Base-by-base conservation (phyloP, 2,797 vertebrate genomes). In the Malurus leucopterus region DNA sequence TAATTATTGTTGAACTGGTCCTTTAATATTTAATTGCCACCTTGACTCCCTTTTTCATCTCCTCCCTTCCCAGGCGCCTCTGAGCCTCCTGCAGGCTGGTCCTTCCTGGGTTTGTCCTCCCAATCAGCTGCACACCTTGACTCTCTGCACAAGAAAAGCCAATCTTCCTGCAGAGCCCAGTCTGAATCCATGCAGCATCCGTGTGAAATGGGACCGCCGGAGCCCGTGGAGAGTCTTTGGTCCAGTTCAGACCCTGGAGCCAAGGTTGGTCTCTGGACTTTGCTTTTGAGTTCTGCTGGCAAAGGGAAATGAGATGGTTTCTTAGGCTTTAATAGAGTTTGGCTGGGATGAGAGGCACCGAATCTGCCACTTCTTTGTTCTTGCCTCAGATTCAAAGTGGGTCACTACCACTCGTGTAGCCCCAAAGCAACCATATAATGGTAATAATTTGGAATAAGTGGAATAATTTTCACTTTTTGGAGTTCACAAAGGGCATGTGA, bases 11-110 rank as follows among this genome's bases (percentile, higher is more conserved):
- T 76, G 50, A 87, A 88, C 87, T 38, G 41, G 49, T 74, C 64
- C 68, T 79, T 92, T 84, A 92, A 88, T 89, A 91, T 69, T 88
- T 95, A 95, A 94, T 94, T 91, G 83, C 54, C 54, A 84, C 79
- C 40, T 84, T 82, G 80, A 57, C 46, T 76, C 30, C 38, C 47
- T 40, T 88, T 86, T 82, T 77, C 77, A 93, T 82, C 80, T 89
- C 90, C 93, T 94, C 83, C 91, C 68, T 89, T 92, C 79, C 58
- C 81, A 89, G 73, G 59, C 0, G 1, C 55, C 84, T 71, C 72
- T 40, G 62, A 85, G 75, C 55, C 46, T 85, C 2, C 23, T 55
- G 27, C 64, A 61, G 86, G 43, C 43, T 61, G 77, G 46, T 15
- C 64, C 68, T 70, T 63, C 34, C 72, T 44, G 68, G 29, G 19